phyloP scores from a whole-genome alignment of 37 sponge, comb jelly and placozoan genomes.

The Crambe crambe region DNA sequence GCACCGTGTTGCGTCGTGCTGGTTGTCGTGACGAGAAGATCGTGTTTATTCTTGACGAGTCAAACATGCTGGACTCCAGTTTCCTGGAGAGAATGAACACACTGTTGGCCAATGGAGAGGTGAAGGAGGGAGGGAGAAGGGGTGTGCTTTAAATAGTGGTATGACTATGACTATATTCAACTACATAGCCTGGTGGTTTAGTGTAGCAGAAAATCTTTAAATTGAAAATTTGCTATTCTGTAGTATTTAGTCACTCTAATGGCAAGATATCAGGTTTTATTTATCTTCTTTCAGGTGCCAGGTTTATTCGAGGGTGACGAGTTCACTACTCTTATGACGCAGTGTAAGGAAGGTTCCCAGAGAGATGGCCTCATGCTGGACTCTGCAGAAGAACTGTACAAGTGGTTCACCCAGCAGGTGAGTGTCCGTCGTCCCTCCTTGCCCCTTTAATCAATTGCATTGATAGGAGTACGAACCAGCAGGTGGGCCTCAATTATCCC shows the following conservation, averaged over 20 bases:
- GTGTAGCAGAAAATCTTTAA: no score
- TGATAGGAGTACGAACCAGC: no score
- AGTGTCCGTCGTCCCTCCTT: no score
- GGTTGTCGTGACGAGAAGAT: conserved; percentile 95
- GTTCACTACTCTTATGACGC: conserved; percentile 93
- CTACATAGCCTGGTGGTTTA: no score
- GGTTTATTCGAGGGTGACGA: conserved; percentile 98
- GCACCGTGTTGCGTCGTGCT: conserved; percentile 85
- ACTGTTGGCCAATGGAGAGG: conserved; percentile 98
- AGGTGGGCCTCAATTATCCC: no score
- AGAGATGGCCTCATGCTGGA: conserved; percentile 95
- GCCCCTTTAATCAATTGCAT: no score
- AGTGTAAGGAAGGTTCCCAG: conserved; percentile 97
- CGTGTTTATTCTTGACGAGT: conserved; percentile 94
- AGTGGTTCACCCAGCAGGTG: conserved; percentile 96
- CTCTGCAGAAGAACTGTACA: conserved; percentile 93
- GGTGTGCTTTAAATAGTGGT: not conserved
- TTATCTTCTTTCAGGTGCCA: conserved; percentile 76
- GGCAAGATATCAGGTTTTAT: no score
- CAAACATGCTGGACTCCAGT: conserved; percentile 92
- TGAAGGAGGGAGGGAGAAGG: not conserved
- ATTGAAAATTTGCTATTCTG: no score
- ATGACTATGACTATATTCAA: not conserved
- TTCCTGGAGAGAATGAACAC: conserved; percentile 98
- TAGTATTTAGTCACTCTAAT: no score